Evolutionary conservation across 2,888 invertebrate genomes (phyloP).

Genomic region (Trichogramma dendrolimi): DNA sequence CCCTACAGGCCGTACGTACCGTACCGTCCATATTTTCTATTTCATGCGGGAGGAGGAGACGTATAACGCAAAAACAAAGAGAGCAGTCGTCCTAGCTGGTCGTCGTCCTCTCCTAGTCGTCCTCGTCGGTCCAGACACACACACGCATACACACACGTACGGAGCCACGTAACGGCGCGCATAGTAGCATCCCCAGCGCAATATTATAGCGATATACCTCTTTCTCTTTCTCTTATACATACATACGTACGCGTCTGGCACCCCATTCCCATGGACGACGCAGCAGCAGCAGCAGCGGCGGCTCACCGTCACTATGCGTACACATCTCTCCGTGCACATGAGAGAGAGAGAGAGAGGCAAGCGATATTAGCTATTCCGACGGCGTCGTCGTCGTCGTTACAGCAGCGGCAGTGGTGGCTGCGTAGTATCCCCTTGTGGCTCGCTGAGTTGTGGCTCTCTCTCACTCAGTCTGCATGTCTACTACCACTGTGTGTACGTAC

Average conservation of each 20-base stretch:
- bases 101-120: not conserved
- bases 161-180: not conserved
- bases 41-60: too few relatives aligned
- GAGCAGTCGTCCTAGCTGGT: too few relatives aligned
- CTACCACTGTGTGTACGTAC: not conserved
- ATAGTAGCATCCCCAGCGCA: too few relatives aligned
- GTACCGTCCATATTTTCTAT: too few relatives aligned
- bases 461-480: not conserved
- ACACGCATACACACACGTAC: not conserved
- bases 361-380: constrained; percentile 43
- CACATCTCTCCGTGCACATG: too few relatives aligned
- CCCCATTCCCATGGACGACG: constrained; percentile 1
- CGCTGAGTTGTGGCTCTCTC: not conserved
- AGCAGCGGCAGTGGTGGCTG: not conserved
- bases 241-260: constrained; percentile 8
- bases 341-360: not conserved
- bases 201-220: too few relatives aligned
- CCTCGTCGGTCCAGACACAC: not conserved
- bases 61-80: too few relatives aligned
- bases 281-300: too few relatives aligned
- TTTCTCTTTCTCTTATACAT: too few relatives aligned
- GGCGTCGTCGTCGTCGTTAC: constrained; percentile 33
- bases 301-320: too few relatives aligned
- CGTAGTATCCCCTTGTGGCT: not conserved
- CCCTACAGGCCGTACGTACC: too few relatives aligned